Evolutionary conservation across 2,888 invertebrate genomes (phyloP).

Genomic region (Pheosia gnoma): DNA sequence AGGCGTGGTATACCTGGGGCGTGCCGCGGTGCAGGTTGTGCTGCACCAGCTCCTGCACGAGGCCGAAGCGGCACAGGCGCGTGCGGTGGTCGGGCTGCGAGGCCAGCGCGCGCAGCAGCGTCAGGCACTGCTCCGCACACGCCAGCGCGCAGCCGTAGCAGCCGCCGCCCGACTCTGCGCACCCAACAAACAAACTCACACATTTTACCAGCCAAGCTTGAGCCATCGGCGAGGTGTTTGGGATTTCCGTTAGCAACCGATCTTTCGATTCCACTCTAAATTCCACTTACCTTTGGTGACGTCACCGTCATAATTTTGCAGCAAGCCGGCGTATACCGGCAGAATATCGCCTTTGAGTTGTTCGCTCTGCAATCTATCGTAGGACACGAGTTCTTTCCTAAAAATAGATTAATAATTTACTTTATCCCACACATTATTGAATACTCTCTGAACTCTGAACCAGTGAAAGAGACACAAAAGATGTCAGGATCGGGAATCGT

Average conservation of each 20-base stretch:
- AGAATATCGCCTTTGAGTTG: slow-evolving; percentile 74
- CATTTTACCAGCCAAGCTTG: background rate
- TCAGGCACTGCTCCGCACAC: slow-evolving; percentile 97
- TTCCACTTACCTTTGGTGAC: slow-evolving; percentile 65
- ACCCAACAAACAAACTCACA: background rate
- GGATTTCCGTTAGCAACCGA: background rate
- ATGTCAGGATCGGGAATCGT: too few relatives aligned
- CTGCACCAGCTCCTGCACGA: slow-evolving; percentile 95
- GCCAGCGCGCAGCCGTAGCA: slow-evolving; percentile 96
- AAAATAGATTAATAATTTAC: slow-evolving; percentile 21
- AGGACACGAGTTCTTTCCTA: slow-evolving; percentile 93
- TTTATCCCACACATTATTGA: background rate
- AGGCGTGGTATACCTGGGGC: slow-evolving; percentile 80
- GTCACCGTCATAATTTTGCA: slow-evolving; percentile 77
- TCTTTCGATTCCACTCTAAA: background rate
- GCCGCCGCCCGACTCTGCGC: slow-evolving; percentile 66
- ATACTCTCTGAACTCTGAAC: too few relatives aligned
- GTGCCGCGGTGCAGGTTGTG: slow-evolving; percentile 95
- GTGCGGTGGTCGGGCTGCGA: slow-evolving; percentile 90
- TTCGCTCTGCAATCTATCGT: slow-evolving; percentile 93
- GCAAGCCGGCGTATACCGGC: slow-evolving; percentile 74
- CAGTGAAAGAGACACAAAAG: too few relatives aligned
- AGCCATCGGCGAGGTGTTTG: background rate
- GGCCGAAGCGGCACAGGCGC: slow-evolving; percentile 91
- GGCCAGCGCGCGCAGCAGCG: slow-evolving; percentile 94